These are phyloP conservation scores for Wiebesia pumilae DNA, from an alignment of 1,140 invertebrate species.

Conservation along the genomic window DNA sequence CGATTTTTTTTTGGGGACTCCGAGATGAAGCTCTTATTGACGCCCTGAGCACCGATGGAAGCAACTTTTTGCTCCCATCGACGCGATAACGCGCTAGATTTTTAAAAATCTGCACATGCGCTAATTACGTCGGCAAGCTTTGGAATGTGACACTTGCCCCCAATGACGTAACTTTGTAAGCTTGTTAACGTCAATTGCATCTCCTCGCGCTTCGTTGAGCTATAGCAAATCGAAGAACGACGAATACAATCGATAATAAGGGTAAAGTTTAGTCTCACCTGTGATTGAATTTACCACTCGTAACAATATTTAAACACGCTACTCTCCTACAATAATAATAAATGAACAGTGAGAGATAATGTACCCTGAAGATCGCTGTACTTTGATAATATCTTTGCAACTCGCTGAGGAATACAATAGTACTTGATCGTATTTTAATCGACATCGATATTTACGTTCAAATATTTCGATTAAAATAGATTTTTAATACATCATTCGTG, in stretches of 20 bases:
- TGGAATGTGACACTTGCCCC: not conserved
- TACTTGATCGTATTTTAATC: not conserved
- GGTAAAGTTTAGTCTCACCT: too few species aligned
- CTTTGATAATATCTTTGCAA: not conserved
- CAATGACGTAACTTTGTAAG: not conserved
- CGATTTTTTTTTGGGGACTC: not conserved
- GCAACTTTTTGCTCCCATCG: not conserved
- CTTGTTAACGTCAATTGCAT: not conserved
- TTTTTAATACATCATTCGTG: not conserved
- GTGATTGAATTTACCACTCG: too few species aligned
- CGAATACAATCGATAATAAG: too few species aligned
- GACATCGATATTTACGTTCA: not conserved
- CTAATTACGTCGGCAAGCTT: not conserved
- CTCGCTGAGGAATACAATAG: not conserved
- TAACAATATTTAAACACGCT: too few species aligned
- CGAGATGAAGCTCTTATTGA: not conserved
- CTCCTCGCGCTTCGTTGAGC: not conserved
- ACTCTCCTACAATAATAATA: too few species aligned
- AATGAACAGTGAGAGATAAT: too few species aligned
- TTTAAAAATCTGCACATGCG: not conserved
- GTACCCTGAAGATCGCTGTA: too few species aligned
- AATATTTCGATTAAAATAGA: not conserved
- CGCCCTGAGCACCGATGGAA: not conserved
- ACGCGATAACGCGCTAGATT: not conserved
- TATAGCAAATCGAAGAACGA: not conserved